phyloP scores from a whole-genome alignment of 1,140 invertebrate genomes.

The Oryzaephilus surinamensis region DNA sequence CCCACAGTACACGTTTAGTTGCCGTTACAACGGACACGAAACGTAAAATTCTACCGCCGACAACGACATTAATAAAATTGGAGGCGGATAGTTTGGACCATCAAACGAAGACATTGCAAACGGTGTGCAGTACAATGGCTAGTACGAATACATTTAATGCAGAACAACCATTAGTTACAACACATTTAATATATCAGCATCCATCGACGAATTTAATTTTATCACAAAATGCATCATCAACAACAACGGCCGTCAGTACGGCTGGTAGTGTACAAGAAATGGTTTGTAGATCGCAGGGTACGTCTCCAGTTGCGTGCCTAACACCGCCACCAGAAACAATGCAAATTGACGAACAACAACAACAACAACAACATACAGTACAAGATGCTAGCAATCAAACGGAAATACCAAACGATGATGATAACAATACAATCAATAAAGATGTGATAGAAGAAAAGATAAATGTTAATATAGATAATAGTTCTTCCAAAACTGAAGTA shows the following conservation, averaged over 20 bases:
- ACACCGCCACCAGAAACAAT: constrained; percentile 49
- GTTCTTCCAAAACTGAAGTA: constrained; percentile 5
- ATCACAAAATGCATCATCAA: constrained; percentile 21
- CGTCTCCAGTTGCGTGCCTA: constrained; percentile 44
- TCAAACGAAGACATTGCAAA: constrained; percentile 48
- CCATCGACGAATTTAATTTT: constrained; percentile 34
- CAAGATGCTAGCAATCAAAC: constrained; percentile 74
- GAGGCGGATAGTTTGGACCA: constrained; percentile 48
- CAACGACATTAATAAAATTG: constrained; percentile 52
- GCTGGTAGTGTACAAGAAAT: too few species aligned
- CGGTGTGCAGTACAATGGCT: constrained; percentile 40
- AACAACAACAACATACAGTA: constrained; percentile 41
- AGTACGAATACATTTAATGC: constrained; percentile 38
- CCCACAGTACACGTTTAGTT: constrained; percentile 46
- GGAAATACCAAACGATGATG: constrained; percentile 50
- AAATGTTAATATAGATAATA: constrained; percentile 1
- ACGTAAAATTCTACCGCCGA: constrained; percentile 48
- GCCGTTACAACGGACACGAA: constrained; percentile 46
- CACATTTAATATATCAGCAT: constrained; percentile 45
- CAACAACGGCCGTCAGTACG: too few species aligned
- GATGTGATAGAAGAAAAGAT: constrained; percentile 2
- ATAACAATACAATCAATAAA: constrained; percentile 25
- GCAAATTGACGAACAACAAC: constrained; percentile 20
- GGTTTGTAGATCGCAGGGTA: constrained; percentile 44
- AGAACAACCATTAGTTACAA: constrained; percentile 34